Evolutionary conservation across 2,113 vertebrate species (phyloP), one percentile per base, ranked within the genome.

Genomic region (Cyprinodon tularosa): DNA sequence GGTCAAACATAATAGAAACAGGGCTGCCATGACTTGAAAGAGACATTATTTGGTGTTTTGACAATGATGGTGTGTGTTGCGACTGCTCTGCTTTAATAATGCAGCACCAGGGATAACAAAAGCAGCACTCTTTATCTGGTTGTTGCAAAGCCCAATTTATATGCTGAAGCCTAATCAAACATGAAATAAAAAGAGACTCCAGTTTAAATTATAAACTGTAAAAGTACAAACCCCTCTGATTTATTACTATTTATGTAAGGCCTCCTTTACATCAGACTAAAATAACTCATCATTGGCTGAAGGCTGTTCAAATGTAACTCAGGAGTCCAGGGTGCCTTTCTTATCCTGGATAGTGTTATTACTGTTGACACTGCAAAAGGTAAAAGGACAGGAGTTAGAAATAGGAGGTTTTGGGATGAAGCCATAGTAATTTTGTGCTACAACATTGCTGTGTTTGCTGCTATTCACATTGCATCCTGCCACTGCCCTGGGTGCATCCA

Each of bases 111-210:
- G 66, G 78, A 76, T 84, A 70, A 84, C 75, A 85, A 77, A 83
- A 82, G 76, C 78, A 65, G 61, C 45, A 4, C 71, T 85, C 68
- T 65, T 81, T 71, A 84, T 81, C 66, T 60, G 4, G 57, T 72
- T 62, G 62, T 47, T 76, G 64, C 74, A 81, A 76, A 72, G 68
- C 85, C 76, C 77, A 67, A 63, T 86, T 84, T 84, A 74, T 84
- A 86, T 69, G 67, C 66, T 20, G 65, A 45, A 13, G 36, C 69
- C 50, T 76, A 57, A 87, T 82, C 74, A 84, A 60, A 29, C 47
- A 50, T 15, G 12, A 50, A 60, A 72, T 20, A 20, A 57, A 57
- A 57, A 57, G 15, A 57, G 17, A 57, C 9, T 20, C 50, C 50
- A 57, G 50, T 8, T 57, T 8, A n/a, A 57, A 8, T 57, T 14